A percentile compares a stretch with the other conserved stretches of the same genome.
phyloP scores from a whole-genome alignment of 2,797 vertebrate genomes.

The Denticeps clupeoides region DNA sequence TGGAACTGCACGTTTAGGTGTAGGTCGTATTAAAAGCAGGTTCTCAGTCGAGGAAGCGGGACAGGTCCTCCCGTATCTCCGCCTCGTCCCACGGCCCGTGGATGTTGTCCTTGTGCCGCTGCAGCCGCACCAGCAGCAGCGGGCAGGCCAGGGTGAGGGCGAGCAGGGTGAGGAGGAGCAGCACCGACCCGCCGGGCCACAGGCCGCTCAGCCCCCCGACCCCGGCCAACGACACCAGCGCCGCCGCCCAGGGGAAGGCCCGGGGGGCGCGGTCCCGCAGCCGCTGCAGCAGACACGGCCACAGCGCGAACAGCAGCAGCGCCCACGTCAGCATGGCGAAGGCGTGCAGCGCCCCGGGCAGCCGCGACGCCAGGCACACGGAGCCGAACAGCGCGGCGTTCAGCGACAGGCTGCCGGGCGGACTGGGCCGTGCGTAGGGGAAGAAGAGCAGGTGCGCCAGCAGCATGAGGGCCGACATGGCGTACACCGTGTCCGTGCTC shows the following conservation, averaged over 20 bases:
- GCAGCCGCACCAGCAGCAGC: constrained; percentile 74
- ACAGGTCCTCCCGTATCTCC: constrained; percentile 88
- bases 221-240: constrained; percentile 65
- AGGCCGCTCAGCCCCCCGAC: constrained; percentile 61
- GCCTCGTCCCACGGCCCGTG: constrained; percentile 97
- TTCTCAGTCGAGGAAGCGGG: constrained; percentile 62
- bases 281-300: constrained; percentile 87
- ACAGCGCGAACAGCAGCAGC: constrained; percentile 88
- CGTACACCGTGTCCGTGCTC: constrained; percentile 93
- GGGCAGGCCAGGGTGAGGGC: constrained; percentile 77
- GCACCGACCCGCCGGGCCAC: constrained; percentile 65
- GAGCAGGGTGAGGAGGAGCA: constrained; percentile 67
- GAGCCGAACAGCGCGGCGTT: constrained; percentile 94
- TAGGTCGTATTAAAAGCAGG: no score
- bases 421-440: constrained; percentile 67
- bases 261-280: constrained; percentile 61
- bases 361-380: constrained; percentile 84
- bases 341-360: constrained; percentile 81
- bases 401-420: constrained; percentile 86
- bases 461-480: constrained; percentile 91
- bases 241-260: constrained; percentile 66
- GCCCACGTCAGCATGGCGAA: constrained; percentile 91
- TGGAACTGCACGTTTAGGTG: no score
- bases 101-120: constrained; percentile 94
- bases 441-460: constrained; percentile 89